Percentiles rank a stretch among this genome's conserved stretches.
Conservation (phyloP, 2,888 invertebrate species). For the Nephrotoma guestfalica region DNA sequence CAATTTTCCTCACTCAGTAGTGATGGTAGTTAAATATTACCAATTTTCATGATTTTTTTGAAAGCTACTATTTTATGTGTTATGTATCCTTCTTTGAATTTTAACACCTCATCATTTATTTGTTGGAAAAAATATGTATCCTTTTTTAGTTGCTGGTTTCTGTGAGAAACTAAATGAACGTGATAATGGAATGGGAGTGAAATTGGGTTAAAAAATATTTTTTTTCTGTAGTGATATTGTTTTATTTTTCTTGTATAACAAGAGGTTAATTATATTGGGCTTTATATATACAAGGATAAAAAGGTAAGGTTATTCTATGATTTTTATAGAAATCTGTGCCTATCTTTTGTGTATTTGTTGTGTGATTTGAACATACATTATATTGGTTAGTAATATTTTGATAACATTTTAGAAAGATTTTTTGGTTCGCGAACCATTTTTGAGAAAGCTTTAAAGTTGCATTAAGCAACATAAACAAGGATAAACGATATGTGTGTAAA, state of each 20-base stretch:
- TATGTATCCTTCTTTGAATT: not conserved
- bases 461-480: no score
- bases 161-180: not conserved
- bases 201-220: not conserved
- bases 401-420: no score
- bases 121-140: not conserved
- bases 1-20: not conserved
- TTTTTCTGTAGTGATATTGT: not conserved
- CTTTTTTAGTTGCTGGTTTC: not conserved
- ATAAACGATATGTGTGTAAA: no score
- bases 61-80: not conserved
- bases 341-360: no score
- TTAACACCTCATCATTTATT: not conserved
- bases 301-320: not conserved
- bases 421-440: no score
- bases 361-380: no score
- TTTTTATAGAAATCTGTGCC: no score
- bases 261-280: not conserved
- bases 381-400: no score
- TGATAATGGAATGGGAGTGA: not conserved
- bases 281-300: not conserved
- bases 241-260: not conserved
- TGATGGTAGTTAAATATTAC: not conserved
- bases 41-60: not conserved
- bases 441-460: no score